Conservation (phyloP, 2,797 vertebrate species). For the Oryzias sinensis region DNA sequence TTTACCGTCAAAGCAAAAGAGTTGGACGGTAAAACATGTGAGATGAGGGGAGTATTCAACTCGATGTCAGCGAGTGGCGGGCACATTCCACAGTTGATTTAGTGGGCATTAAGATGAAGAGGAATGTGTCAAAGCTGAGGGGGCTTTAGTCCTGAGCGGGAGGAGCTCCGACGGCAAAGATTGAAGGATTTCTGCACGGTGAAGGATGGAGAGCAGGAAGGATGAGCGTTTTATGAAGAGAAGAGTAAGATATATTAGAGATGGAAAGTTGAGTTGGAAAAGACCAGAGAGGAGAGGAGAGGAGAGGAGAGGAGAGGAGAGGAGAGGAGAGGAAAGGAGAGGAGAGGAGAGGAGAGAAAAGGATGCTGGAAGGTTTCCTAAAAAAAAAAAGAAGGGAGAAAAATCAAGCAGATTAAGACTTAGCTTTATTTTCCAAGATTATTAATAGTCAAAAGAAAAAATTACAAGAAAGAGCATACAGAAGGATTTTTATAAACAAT, state of each 20-base stretch:
- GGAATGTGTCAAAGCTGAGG: conserved; percentile 77
- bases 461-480: conserved; percentile 53
- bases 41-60: conserved; percentile 32
- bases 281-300: conserved; percentile 12
- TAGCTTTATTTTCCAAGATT: conserved; percentile 78
- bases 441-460: conserved; percentile 60
- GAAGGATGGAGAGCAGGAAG: conserved; percentile 38
- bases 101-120: conserved; percentile 75
- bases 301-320: conserved; percentile 23
- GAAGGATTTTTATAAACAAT: conserved; percentile 53
- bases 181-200: conserved; percentile 62
- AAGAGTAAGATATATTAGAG: neutral
- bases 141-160: conserved; percentile 58
- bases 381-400: conserved; percentile 24
- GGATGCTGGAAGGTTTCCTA: conserved; percentile 37
- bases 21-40: conserved; percentile 28
- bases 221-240: neutral
- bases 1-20: conserved; percentile 31
- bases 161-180: conserved; percentile 43
- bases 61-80: conserved; percentile 45
- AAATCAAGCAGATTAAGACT: conserved; percentile 62
- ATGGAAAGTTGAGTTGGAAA: conserved; percentile 5
- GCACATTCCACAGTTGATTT: conserved; percentile 80
- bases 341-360: conserved; percentile 16
- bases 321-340: too few relatives aligned